Evolutionary conservation across 2,888 invertebrate species (phyloP).

Genomic region (Patella pellucida): DNA sequence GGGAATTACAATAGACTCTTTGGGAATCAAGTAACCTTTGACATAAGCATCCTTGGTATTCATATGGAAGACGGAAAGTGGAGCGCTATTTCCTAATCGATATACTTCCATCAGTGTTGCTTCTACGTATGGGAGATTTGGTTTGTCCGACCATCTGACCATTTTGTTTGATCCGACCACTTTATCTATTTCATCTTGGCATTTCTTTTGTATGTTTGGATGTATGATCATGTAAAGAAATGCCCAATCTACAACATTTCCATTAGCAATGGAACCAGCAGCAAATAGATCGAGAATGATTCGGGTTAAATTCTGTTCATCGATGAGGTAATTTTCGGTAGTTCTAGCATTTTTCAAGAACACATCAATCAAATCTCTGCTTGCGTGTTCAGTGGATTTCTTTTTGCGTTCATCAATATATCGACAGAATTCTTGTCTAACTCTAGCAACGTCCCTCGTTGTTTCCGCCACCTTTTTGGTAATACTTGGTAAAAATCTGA

Average conservation of each 20-base stretch:
- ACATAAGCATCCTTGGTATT: not conserved
- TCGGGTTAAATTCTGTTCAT: too few relatives aligned
- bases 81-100: not conserved
- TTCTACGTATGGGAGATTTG: not conserved
- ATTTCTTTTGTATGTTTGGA: not conserved
- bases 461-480: not conserved
- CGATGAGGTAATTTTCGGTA: too few relatives aligned
- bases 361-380: not conserved
- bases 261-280: not conserved
- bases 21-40: not conserved
- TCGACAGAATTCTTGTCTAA: not conserved
- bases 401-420: not conserved
- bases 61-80: not conserved
- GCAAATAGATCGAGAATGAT: not conserved
- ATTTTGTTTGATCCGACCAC: not conserved
- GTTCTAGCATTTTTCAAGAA: not conserved
- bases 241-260: not conserved
- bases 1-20: not conserved
- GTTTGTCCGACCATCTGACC: not conserved
- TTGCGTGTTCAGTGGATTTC: not conserved
- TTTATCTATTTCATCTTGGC: not conserved
- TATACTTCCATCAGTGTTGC: not conserved
- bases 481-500: not conserved
- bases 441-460: not conserved
- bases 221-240: not conserved